Percentiles rank a stretch among this genome's conserved stretches.
These are phyloP conservation scores for Listrodromus nycthemerus DNA, from an alignment of 2,888 invertebrate species.

Conservation along the genomic window DNA sequence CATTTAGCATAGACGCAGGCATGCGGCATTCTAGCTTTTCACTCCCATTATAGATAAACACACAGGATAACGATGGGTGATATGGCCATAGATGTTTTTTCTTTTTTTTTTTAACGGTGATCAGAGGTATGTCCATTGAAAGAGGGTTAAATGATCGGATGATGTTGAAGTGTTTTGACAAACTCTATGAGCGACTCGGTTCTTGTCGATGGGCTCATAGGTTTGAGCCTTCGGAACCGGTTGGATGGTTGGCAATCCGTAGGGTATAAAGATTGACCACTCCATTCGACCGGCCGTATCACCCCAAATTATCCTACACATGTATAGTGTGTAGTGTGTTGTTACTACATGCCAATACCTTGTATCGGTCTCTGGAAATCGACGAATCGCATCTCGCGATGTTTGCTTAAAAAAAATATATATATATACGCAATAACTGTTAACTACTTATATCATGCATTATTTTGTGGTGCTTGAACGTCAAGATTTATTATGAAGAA, in stretches of 20 bases:
- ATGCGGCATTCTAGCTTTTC: conserved; percentile 78
- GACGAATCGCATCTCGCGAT: conserved; percentile 50
- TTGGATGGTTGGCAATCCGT: background rate
- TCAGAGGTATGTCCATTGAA: too few relatives aligned
- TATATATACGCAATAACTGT: conserved; percentile 33
- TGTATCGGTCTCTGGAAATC: conserved; percentile 48
- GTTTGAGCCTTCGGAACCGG: too few relatives aligned
- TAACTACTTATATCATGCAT: conserved; percentile 52
- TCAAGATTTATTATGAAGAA: conserved; percentile 63
- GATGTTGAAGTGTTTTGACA: too few relatives aligned
- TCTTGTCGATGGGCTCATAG: too few relatives aligned
- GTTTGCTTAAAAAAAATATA: conserved; percentile 39
- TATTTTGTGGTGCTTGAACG: conserved; percentile 66
- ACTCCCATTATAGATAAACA: conserved; percentile 50
- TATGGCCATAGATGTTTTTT: too few relatives aligned
- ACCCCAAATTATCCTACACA: conserved; percentile 17
- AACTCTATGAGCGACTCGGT: too few relatives aligned
- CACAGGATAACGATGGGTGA: background rate
- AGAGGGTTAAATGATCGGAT: too few relatives aligned
- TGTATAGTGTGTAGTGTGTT: conserved; percentile 25
- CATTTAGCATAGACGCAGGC: conserved; percentile 82
- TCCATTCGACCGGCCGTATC: background rate
- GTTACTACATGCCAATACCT: conserved; percentile 25
- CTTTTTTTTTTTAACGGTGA: too few relatives aligned
- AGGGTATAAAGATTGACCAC: background rate